Evolutionary conservation across 2,888 invertebrate species (phyloP), one percentile per base, ranked within the genome.

Genomic region (Plagodis pulveraria): DNA sequence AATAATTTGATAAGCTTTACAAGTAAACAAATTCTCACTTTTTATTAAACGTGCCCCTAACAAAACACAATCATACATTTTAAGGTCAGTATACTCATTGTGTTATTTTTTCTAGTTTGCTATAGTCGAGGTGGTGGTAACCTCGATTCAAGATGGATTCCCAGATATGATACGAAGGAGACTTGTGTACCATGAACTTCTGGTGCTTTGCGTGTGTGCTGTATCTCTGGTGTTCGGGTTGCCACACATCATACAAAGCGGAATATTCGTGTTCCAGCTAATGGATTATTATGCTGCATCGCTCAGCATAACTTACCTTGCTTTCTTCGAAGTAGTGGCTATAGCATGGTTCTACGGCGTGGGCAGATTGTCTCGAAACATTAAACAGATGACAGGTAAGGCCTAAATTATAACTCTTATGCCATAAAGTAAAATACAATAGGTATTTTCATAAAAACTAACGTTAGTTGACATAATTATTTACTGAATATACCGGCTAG

Each of bases 261-360:
- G 98, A 68, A 98, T 98, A 85, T 98, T 96, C 81, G 96, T 96
- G 80, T 97, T 98, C 83, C 98, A 98, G 92, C 84, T 98, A 69
- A 96, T 98, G 94, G 98, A 98, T 83, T 97, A 97, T 80, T 98
- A 98, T 82, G 97, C 98, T n/a, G 97, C 98, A 12, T 97, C 97
- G 46, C 96, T 98, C 73, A 97, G 98, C 56, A 96, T 98, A 53
- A 96, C 98, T 91, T 98, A 97, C 81, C 94, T 98, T 67, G 98
- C 98, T 40, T 98, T 98, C 87, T 98, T 98, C 78, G 98, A 98
- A 93, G 96, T 98, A 50, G 96, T 98, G 54, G 98, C 96, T 7
- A 95, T 98, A 62, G 95, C 97, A 6, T 98, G 98, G 98, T 96
- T 97, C 80, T 98, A 98, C 80, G 98, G 98, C 41, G 96, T 96